Conservation (phyloP, 2,888 invertebrate genomes). For the Ditula angustiorana region DNA sequence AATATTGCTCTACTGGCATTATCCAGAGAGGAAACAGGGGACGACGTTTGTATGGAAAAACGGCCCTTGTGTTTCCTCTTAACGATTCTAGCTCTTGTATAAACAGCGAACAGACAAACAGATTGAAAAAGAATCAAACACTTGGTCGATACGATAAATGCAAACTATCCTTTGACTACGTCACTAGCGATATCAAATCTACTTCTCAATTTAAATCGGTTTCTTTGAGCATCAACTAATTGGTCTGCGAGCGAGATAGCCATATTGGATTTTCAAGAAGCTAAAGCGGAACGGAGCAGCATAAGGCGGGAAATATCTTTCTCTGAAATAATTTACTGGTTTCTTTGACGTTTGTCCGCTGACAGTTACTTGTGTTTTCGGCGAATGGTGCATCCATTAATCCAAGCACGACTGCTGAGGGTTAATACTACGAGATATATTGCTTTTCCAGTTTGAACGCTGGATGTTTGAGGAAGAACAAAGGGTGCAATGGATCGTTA, state of each 20-base stretch:
- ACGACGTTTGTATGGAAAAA: too few species aligned
- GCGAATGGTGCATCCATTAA: slow-evolving; percentile 72
- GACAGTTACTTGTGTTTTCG: slow-evolving; percentile 69
- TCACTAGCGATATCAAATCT: slow-evolving; percentile 50
- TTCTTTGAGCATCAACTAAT: slow-evolving; percentile 70
- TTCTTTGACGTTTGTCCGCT: slow-evolving; percentile 53
- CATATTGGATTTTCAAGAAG: slow-evolving; percentile 44
- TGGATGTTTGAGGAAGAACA: slow-evolving; percentile 58
- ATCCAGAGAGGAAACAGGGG: too few species aligned
- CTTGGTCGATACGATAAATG: not conserved
- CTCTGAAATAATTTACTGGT: slow-evolving; percentile 66
- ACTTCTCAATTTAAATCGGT: slow-evolving; percentile 52
- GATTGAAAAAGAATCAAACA: not conserved
- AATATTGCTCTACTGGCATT: too few species aligned
- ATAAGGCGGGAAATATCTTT: slow-evolving; percentile 78
- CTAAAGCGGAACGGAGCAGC: slow-evolving; percentile 53
- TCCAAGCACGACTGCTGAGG: slow-evolving; percentile 61
- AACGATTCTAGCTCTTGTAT: too few species aligned
- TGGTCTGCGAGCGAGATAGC: slow-evolving; percentile 62
- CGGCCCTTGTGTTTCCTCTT: too few species aligned
- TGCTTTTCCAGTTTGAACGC: slow-evolving; percentile 56
- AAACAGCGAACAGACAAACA: too few species aligned
- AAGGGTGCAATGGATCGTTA: slow-evolving; percentile 78
- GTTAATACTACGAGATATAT: slow-evolving; percentile 66
- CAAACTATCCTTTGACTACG: slow-evolving; percentile 18